Conservation (phyloP, 2,113 vertebrate genomes). For the Bubo bubo region DNA sequence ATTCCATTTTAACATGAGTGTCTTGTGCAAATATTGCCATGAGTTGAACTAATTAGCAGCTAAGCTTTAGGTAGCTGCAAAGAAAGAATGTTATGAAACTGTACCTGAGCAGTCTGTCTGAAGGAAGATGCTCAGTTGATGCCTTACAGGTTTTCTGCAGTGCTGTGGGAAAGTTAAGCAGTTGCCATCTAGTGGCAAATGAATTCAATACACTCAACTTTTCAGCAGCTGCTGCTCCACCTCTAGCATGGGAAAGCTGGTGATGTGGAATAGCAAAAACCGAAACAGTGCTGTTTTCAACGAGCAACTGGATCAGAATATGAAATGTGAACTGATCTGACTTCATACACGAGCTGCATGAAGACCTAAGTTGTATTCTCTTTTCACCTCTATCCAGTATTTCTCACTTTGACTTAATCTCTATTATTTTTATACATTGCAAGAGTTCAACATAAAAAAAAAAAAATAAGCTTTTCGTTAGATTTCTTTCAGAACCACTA, state of each 20-base stretch:
- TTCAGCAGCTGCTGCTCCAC: not conserved
- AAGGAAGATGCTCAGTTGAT: not conserved
- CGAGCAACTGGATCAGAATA: not conserved
- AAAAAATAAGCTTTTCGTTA: not conserved
- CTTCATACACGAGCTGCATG: not conserved
- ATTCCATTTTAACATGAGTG: not conserved
- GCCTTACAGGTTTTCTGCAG: not conserved
- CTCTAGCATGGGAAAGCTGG: not conserved
- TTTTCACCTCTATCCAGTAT: not conserved
- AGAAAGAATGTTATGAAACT: not conserved
- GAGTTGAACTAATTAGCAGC: not conserved
- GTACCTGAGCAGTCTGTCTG: not conserved
- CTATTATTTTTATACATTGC: not conserved
- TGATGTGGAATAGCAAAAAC: not conserved
- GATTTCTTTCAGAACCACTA: not conserved
- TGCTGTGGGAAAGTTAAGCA: conserved; percentile 20
- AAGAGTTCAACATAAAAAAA: not conserved
- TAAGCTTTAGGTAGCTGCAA: not conserved
- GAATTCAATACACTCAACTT: not conserved
- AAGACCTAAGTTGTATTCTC: not conserved
- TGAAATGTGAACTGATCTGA: not conserved
- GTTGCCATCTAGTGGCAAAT: conserved; percentile 76
- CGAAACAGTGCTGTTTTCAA: not conserved
- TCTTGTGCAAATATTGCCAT: not conserved
- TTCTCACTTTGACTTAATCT: not conserved